Base-by-base conservation (phyloP, 2,888 invertebrate genomes). In the Drosophila yooni region DNA sequence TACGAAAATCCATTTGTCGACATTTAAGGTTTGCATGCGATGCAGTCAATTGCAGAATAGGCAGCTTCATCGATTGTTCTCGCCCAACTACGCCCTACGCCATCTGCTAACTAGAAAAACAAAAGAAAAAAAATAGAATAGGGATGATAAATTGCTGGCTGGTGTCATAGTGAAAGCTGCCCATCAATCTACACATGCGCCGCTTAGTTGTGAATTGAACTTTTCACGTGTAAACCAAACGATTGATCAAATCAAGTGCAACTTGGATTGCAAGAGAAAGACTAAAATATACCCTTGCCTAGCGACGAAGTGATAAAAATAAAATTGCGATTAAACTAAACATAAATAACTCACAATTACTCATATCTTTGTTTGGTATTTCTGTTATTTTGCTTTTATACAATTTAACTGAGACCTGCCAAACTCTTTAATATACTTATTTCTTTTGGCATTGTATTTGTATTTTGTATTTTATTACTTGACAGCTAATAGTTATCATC, bases 1-100 rank as follows among this genome's bases (percentile, higher is more conserved):
- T 86, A 77, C 76, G 71, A 79, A 90, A 90, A 87, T 88, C 76
- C 87, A 90, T 87, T 87, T 87, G 79, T 85, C 80, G 83, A 74
- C 80, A 88, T 82, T 90, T 77, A 75, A 76, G 77, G 76, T 89
- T 86, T 88, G 89, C 85, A 85, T 85, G 82, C 79, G 72, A 88
- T 69, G 70, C 82, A 73, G 76, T 81, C 82, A 84, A 73, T 68
- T 71, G 75, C 88, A 77, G 74, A 54, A 60, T 53, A 40, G 51
- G 33, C 43, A 38, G 27, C 31, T 18, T 21, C 51, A 65, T 56
- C 65, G 56, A 54, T 63, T 34, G 63, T 33, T 36, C 25, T 10
- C 50, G 27, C 36, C 48, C 25, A 15, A 3, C 11, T 27, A 13
- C 25, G 29, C 2, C 38, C 18, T 11, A 2, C 34, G 18, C 21